phyloP scores from a whole-genome alignment of 2,797 vertebrate species.

The Steatocranus sp. region DNA sequence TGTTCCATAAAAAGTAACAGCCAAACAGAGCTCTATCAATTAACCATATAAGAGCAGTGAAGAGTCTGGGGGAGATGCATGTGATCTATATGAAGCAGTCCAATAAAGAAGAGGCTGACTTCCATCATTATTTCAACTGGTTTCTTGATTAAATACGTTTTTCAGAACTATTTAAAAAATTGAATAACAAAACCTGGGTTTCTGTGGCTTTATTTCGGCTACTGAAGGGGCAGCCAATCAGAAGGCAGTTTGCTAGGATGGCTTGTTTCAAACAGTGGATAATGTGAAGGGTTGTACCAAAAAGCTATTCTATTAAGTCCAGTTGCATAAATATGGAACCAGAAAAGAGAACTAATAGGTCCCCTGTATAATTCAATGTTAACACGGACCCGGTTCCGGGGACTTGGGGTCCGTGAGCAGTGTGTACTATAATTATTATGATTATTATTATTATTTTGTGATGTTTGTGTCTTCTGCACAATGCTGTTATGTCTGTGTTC shows the following conservation, averaged over 20 bases:
- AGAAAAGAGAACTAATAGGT: not conserved
- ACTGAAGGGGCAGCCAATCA: not conserved
- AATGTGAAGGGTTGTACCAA: not conserved
- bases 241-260: not conserved
- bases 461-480: not conserved
- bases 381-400: not conserved
- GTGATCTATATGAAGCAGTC: not conserved
- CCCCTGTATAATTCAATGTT: not conserved
- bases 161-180: not conserved
- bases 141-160: not conserved
- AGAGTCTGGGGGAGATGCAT: not conserved
- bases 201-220: not conserved
- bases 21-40: not conserved
- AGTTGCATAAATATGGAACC: not conserved
- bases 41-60: not conserved
- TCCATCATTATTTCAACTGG: not conserved
- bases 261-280: not conserved
- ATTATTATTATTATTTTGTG: not conserved
- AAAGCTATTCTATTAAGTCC: not conserved
- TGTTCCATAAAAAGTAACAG: not conserved
- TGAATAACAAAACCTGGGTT: not conserved
- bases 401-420: not conserved
- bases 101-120: not conserved
- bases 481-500: not conserved
- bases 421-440: not conserved